Evolutionary conservation across 2,113 vertebrate species (phyloP).

Genomic region (Arothron firmamentum): DNA sequence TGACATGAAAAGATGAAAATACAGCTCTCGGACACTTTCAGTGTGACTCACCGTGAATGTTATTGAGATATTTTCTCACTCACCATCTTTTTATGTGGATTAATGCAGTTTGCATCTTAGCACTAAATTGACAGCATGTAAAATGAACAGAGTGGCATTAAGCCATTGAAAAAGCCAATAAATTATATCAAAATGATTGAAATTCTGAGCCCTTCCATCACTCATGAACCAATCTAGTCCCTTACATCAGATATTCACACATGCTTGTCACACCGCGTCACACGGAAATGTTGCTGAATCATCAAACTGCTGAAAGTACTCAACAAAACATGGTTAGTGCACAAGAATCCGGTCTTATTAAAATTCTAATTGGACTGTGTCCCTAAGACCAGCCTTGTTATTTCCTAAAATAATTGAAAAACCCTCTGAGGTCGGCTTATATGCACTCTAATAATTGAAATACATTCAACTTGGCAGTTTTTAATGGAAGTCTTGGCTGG

Average conservation of each 20-base stretch:
- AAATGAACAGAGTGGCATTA: too few relatives aligned
- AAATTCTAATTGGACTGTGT: not conserved
- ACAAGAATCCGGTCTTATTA: not conserved
- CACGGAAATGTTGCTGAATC: too few relatives aligned
- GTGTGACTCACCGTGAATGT: too few relatives aligned
- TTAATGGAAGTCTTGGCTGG: constrained; percentile 26
- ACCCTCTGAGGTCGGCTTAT: constrained; percentile 1
- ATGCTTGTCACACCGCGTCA: not conserved
- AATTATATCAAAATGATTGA: constrained; percentile 2
- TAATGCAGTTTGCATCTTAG: too few relatives aligned
- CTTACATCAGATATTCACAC: not conserved
- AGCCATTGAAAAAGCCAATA: too few relatives aligned
- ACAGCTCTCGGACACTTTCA: too few relatives aligned
- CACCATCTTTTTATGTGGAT: too few relatives aligned
- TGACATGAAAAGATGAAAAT: too few relatives aligned
- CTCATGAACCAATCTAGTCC: not conserved
- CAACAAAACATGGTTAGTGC: not conserved
- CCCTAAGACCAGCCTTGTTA: not conserved
- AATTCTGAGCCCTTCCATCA: constrained; percentile 9
- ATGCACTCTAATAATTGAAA: constrained; percentile 17
- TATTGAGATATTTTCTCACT: too few relatives aligned
- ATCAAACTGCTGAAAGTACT: not conserved
- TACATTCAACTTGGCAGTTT: constrained; percentile 7
- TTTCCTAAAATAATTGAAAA: constrained; percentile 6
- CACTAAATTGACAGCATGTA: too few relatives aligned